Base-by-base conservation (phyloP, 2,888 invertebrate species). In the Stenolophus ochropezus region DNA sequence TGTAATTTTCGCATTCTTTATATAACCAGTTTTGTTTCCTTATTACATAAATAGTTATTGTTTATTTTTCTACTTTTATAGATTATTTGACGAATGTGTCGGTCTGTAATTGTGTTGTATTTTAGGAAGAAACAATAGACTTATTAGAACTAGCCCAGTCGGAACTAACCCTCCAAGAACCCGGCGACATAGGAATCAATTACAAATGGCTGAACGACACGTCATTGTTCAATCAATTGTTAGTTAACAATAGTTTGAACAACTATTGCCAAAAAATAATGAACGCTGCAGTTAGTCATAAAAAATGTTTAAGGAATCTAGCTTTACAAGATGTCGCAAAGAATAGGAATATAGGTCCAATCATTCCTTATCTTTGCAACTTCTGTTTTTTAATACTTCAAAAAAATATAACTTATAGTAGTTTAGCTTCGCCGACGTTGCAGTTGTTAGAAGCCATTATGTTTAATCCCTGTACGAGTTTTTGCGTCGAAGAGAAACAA, bases 341-440 rank as follows among this genome's bases (percentile, higher is more conserved):
- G n/a, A 92, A 93, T 86, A 90, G 91, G 0, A 87, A 91, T 20
- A 92, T 92, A 21, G 93, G 92, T 0, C 92, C 92, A 0, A 91
- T 93, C 84, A 91, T 91, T 78, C 91, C 92, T 11, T 92, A 92
- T 87, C 90, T 93, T 69, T 92, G 93, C 86, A 91, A 92, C 85
- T 87, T 93, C 84, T 91, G 91, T 0, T 92, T 92, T 20, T 85
- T 92, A 51, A 90, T 92, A 1, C 86, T 93, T 0, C 92, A 91
- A 56, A 92, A 92, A 84, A 92, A 93, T 83, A 86, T 88, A 18
- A 88, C 88, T 2, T 88, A 89, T 81, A 88, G 89, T 84, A 85
- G 86, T 78, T 82, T 89, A 20, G 89, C 89, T 3, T 83, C 87
- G 33, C 85, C 86, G 71, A 89, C 88, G 88, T 85, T 93, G 84